A percentile compares a stretch with the other conserved stretches of the same genome.
Conservation (phyloP, 2,888 invertebrate species). For the Pocota personata region DNA sequence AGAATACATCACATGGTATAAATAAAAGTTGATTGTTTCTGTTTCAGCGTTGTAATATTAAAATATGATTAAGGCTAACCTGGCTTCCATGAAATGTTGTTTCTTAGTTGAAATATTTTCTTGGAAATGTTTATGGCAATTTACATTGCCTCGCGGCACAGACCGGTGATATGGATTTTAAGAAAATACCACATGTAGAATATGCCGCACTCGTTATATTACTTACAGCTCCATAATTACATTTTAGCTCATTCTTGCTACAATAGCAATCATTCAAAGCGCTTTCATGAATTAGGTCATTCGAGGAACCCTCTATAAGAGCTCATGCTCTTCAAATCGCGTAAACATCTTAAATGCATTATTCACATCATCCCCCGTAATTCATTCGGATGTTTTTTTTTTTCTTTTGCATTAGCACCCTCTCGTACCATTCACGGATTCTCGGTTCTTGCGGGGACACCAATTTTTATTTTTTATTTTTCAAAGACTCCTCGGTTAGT, state of each 20-base stretch:
- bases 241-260: neutral
- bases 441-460: neutral
- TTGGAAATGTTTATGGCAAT: too few relatives aligned
- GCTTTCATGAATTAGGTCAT: slow-evolving; percentile 12
- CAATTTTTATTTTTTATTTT: too few relatives aligned
- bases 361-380: slow-evolving; percentile 26
- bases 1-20: too few relatives aligned
- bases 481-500: slow-evolving; percentile 16
- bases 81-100: too few relatives aligned
- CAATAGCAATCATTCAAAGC: neutral
- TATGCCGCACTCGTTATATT: too few relatives aligned
- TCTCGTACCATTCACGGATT: neutral
- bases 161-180: too few relatives aligned
- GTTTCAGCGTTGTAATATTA: too few relatives aligned
- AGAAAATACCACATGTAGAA: too few relatives aligned
- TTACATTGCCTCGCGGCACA: too few relatives aligned
- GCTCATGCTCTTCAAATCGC: neutral
- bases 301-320: neutral
- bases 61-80: too few relatives aligned
- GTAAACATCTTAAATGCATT: slow-evolving; percentile 32
- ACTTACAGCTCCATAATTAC: neutral
- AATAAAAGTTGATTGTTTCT: too few relatives aligned
- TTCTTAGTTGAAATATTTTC: too few relatives aligned
- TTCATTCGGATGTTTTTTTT: neutral
- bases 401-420: neutral